phyloP scores from a whole-genome alignment of 2,113 vertebrate species.

The Tringa solitaria region DNA sequence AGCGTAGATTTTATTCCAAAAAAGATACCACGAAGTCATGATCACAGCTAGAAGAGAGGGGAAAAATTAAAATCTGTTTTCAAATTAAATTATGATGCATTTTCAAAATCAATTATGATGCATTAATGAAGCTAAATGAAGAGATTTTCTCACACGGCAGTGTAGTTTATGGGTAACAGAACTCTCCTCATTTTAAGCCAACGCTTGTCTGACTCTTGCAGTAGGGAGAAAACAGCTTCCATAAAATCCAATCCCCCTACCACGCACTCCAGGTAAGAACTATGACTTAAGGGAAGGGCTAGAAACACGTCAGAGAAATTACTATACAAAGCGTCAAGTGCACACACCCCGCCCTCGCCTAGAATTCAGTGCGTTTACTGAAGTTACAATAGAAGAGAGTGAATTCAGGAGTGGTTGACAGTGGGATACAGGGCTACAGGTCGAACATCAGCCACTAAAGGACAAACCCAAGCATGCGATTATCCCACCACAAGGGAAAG shows the following conservation, averaged over 20 bases:
- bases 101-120: background rate
- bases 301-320: background rate
- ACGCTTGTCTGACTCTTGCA: background rate
- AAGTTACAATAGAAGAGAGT: background rate
- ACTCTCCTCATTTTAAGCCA: background rate
- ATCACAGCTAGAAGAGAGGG: background rate
- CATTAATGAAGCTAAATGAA: background rate
- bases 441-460: background rate
- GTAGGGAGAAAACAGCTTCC: background rate
- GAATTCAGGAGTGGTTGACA: slow-evolving; percentile 43
- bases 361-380: background rate
- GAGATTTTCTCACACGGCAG: background rate
- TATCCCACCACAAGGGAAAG: background rate
- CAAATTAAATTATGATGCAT: background rate
- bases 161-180: background rate
- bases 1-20: slow-evolving; percentile 43
- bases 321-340: slow-evolving; percentile 37
- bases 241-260: background rate
- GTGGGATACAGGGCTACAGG: slow-evolving; percentile 46
- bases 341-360: background rate
- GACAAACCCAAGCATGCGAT: background rate
- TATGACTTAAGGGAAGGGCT: background rate
- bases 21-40: slow-evolving; percentile 10
- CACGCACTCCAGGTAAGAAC: background rate
- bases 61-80: background rate